phyloP scores from a whole-genome alignment of 2,888 invertebrate genomes.

The Pachydiplax longipennis region DNA sequence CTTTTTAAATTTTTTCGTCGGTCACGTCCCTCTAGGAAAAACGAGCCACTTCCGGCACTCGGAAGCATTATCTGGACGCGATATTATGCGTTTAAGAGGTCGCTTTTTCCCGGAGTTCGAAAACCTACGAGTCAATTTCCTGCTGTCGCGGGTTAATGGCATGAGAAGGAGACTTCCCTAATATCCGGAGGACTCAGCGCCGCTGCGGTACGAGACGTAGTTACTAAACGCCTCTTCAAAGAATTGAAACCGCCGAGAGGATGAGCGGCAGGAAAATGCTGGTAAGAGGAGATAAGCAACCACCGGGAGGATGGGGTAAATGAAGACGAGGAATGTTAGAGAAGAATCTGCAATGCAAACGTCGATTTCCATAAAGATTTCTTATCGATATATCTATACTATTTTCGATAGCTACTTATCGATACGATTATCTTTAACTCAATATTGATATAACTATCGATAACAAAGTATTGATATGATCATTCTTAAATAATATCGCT shows the following conservation, averaged over 20 bases:
- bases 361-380: too few relatives aligned
- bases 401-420: too few relatives aligned
- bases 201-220: not conserved
- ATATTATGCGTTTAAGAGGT: not conserved
- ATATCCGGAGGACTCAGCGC: not conserved
- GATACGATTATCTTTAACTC: too few relatives aligned
- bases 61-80: not conserved
- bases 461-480: too few relatives aligned
- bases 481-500: too few relatives aligned
- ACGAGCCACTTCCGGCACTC: not conserved
- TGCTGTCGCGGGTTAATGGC: not conserved
- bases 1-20: not conserved
- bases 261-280: not conserved
- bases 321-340: not conserved
- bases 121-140: not conserved
- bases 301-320: not conserved
- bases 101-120: not conserved
- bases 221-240: not conserved
- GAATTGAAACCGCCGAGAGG: not conserved
- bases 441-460: too few relatives aligned
- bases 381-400: too few relatives aligned
- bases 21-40: not conserved
- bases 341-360: not conserved
- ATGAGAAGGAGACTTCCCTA: not conserved
- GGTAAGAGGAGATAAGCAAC: not conserved